Base-by-base conservation (phyloP, 2,888 invertebrate genomes). In the Ectemnius cavifrons region DNA sequence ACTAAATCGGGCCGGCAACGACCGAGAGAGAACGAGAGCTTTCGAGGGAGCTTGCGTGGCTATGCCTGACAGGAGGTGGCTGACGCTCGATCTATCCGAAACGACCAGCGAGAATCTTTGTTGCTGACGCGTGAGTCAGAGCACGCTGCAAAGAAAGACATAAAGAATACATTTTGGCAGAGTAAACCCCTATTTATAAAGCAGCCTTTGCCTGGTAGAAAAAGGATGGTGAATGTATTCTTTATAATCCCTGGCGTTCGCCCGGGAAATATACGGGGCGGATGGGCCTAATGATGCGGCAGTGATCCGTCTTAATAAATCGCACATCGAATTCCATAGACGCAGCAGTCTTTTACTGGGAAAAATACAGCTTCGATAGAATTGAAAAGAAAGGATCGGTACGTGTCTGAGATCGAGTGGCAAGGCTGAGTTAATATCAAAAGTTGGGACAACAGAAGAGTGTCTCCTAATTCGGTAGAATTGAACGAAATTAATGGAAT, bases 401-500 rank as follows among this genome's bases (percentile, higher is more conserved):
- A n/a, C 37, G 37, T 8, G 37, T 0, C 1, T 37, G 8, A 37
- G 37, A 37, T 37, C 37, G 37, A 37, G 8, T 6, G 8, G 37
- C 8, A 11, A 37, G 8, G 11, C 37, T 11, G 37, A 37, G 37
- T 37, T 37, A 37, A 37, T 37, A 58, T 63, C 56, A 23, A 23
- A 63, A 27, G 18, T 46, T 2, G 8, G 27, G 13, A 52, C 45
- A 46, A 65, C 62, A 13, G 11, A 28, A 56, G 52, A 27, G 61
- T 63, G 64, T 37, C n/a, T 58, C 47, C 60, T 60, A 66, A 57
- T 59, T 63, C 71, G 49, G 60, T 23, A 11, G 66, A 74, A 71
- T 71, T 67, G 71, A 61, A n/a, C 49, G 57, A 71, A 75, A 71
- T 71, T 71, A 71, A 75, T 67, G 63, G 64, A 71, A 60, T 45